phyloP scores from a whole-genome alignment of 2,797 vertebrate species.

The Acanthurus leucopareius region DNA sequence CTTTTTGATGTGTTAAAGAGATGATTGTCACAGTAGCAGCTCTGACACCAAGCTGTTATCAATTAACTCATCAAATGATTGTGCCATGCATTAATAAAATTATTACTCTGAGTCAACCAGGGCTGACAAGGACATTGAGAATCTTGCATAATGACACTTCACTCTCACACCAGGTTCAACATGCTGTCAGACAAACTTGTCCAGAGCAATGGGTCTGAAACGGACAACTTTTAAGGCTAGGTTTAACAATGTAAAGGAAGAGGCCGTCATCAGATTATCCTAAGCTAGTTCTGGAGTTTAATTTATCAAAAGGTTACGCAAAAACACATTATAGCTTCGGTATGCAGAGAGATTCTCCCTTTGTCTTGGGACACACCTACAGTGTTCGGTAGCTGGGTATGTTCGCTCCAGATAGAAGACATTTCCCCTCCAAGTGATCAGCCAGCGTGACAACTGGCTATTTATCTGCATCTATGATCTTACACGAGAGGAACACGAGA shows the following conservation, averaged over 20 bases:
- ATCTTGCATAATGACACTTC: neutral
- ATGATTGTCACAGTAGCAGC: neutral
- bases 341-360: neutral
- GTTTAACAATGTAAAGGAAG: neutral
- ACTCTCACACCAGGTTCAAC: neutral
- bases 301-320: too few relatives aligned
- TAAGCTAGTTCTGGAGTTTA: neutral
- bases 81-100: neutral
- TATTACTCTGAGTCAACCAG: neutral
- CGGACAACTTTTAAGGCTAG: neutral
- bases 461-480: conserved; percentile 10
- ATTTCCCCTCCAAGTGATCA: conserved; percentile 6
- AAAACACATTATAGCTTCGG: neutral
- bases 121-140: neutral
- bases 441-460: conserved; percentile 14
- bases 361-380: neutral
- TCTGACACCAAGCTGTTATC: neutral
- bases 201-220: neutral
- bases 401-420: neutral
- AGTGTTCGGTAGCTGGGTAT: neutral
- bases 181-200: neutral
- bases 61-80: too few relatives aligned
- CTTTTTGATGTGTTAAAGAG: neutral
- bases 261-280: neutral
- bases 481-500: neutral